phyloP scores from a whole-genome alignment of 2,797 vertebrate species.

The Pseudochromis fuscus region DNA sequence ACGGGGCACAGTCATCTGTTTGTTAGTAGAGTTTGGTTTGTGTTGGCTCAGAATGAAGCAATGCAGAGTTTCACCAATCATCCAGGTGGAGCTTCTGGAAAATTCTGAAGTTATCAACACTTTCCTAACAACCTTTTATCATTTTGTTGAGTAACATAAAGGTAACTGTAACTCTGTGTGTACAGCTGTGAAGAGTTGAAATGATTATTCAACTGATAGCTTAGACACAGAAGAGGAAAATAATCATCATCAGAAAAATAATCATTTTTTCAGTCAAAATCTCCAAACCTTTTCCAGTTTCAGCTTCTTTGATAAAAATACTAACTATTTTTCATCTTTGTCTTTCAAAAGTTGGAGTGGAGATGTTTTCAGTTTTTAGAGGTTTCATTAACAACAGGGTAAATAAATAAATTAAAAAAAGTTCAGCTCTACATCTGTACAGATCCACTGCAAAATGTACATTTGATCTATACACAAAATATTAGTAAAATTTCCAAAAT shows the following conservation, averaged over 20 bases:
- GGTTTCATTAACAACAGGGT: not conserved
- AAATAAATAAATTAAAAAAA: not conserved
- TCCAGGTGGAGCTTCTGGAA: not conserved
- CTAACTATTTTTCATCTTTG: not conserved
- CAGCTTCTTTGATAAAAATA: not conserved
- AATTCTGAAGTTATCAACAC: not conserved
- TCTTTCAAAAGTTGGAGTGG: not conserved
- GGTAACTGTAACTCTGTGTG: too few relatives aligned
- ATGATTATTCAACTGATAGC: too few relatives aligned
- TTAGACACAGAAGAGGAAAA: too few relatives aligned
- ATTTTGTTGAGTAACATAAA: not conserved
- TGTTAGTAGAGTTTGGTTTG: slow-evolving; percentile 4
- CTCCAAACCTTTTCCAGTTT: too few relatives aligned
- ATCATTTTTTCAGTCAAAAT: too few relatives aligned
- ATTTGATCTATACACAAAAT: too few relatives aligned
- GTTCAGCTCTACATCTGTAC: too few relatives aligned
- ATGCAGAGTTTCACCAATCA: not conserved
- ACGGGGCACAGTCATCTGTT: slow-evolving; percentile 6
- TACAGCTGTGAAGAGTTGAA: too few relatives aligned
- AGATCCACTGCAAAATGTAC: too few relatives aligned
- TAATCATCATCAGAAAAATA: too few relatives aligned
- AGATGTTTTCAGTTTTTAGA: not conserved
- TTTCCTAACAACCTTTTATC: not conserved
- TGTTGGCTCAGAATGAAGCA: not conserved
- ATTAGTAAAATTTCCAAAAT: too few relatives aligned